These are phyloP conservation scores for Pristis pectinata DNA, from an alignment of 2,797 vertebrate genomes.

Conservation along the genomic window DNA sequence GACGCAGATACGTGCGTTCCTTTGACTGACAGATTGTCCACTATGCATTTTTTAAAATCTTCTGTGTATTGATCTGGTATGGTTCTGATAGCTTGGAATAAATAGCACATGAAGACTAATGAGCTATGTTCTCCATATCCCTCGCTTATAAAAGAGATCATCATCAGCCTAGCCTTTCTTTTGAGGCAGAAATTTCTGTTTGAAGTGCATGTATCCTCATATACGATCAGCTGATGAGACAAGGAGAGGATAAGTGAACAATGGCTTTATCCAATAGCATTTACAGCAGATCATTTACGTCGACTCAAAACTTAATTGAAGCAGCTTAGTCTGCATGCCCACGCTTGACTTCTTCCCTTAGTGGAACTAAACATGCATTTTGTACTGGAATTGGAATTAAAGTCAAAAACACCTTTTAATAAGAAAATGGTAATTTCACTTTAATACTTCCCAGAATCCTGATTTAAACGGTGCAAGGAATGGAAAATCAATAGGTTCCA, in stretches of 20 bases:
- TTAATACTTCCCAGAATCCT: not conserved
- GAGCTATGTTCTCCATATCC: not conserved
- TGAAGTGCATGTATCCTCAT: not conserved
- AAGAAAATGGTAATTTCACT: not conserved
- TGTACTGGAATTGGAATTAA: not conserved
- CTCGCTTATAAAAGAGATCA: not conserved
- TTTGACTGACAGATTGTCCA: not conserved
- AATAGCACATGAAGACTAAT: not conserved
- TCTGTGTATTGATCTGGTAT: not conserved
- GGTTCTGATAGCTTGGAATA: not conserved
- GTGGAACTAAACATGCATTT: not conserved
- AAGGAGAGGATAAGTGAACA: not conserved
- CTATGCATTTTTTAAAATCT: not conserved
- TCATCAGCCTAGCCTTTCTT: not conserved
- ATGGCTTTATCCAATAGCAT: not conserved
- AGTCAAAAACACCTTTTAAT: not conserved
- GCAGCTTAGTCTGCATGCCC: no score
- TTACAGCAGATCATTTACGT: not conserved
- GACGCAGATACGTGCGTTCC: no score
- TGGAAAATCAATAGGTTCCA: not conserved
- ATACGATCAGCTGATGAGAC: not conserved
- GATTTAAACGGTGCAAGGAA: not conserved
- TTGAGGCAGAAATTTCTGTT: not conserved
- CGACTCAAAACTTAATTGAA: not conserved
- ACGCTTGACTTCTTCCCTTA: not conserved